phyloP scores from a whole-genome alignment of 2,113 vertebrate species.

The Pampusana beccarii region DNA sequence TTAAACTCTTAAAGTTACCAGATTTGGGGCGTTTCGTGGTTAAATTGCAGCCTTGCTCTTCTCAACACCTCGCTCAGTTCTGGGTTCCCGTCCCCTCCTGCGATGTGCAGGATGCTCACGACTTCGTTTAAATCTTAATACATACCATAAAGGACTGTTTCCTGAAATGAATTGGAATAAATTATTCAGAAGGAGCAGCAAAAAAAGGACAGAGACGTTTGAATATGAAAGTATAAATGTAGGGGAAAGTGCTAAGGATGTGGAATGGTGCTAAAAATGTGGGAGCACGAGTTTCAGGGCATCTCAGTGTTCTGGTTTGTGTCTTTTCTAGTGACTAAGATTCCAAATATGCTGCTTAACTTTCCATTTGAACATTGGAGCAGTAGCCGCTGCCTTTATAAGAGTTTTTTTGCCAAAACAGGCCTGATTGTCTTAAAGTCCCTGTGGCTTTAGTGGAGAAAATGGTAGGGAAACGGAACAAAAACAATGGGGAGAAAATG shows the following conservation, averaged over 20 bases:
- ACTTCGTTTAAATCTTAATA: neutral
- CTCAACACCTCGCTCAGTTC: neutral
- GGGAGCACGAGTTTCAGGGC: neutral
- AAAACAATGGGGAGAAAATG: neutral
- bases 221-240: fast-evolving
- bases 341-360: neutral
- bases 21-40: fast-evolving
- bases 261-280: neutral
- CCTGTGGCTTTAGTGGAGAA: neutral
- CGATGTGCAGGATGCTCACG: fast-evolving
- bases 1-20: fast-evolving
- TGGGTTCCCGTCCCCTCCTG: fast-evolving
- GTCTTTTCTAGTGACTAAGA: fast-evolving
- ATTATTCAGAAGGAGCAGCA: neutral
- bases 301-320: neutral
- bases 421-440: neutral
- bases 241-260: neutral
- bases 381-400: neutral
- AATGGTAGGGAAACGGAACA: neutral
- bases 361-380: neutral
- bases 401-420: neutral
- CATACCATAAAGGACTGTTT: fast-evolving
- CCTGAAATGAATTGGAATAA: neutral
- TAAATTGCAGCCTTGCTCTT: fast-evolving
- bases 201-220: neutral